Percentiles rank a stretch among this genome's conserved stretches.
phyloP scores from a whole-genome alignment of 1,140 invertebrate genomes.

The Forficula auricularia region DNA sequence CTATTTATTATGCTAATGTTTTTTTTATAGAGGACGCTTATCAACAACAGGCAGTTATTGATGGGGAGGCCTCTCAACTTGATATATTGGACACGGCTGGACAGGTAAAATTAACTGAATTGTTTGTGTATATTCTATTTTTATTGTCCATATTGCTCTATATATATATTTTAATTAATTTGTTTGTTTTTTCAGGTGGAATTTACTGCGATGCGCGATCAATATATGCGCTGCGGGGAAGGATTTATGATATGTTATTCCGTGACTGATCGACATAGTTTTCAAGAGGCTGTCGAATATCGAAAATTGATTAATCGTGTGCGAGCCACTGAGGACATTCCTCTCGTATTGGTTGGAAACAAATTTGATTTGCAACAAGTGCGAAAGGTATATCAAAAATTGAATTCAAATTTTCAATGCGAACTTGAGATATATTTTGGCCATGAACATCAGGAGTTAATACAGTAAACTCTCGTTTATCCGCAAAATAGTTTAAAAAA shows the following conservation, averaged over 20 bases:
- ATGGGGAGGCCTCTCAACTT: slow-evolving; percentile 92
- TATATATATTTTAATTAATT: neutral
- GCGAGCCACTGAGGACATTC: slow-evolving; percentile 91
- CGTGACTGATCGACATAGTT: slow-evolving; percentile 62
- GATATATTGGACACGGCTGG: slow-evolving; percentile 99
- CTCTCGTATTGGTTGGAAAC: slow-evolving; percentile 93
- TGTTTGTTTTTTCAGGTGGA: slow-evolving; percentile 37
- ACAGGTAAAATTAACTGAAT: slow-evolving; percentile 38
- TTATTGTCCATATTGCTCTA: too few species aligned
- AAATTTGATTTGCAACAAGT: slow-evolving; percentile 86
- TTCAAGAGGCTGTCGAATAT: slow-evolving; percentile 71
- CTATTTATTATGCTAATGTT: slow-evolving; percentile 2
- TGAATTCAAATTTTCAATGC: too few species aligned
- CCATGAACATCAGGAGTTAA: too few species aligned
- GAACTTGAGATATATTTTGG: too few species aligned
- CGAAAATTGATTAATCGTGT: slow-evolving; percentile 91
- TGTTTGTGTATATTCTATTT: too few species aligned
- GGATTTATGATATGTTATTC: slow-evolving; percentile 84
- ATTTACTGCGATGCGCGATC: slow-evolving; percentile 90
- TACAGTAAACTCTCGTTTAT: too few species aligned
- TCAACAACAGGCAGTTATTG: slow-evolving; percentile 97
- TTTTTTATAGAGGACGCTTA: slow-evolving; percentile 82
- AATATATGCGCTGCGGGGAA: slow-evolving; percentile 95
- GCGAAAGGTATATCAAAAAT: slow-evolving; percentile 39
- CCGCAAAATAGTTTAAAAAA: too few species aligned